Base-by-base conservation (phyloP, 1,140 invertebrate species). In the Camponotus pennsylvanicus region DNA sequence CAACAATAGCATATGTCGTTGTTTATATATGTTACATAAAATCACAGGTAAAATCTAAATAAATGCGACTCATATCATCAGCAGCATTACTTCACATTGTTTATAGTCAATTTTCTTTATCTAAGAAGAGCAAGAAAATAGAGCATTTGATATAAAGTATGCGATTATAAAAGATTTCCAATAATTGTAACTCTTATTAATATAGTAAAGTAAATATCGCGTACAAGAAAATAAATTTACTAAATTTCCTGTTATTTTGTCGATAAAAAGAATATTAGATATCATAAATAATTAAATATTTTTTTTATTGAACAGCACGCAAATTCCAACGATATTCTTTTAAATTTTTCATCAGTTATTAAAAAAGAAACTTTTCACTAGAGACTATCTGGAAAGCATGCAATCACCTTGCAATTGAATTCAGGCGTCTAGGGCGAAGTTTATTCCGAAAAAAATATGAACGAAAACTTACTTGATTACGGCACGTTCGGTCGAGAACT, bases 381-480 rank as follows among this genome's bases (percentile, higher is more conserved):
- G 27, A 32, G 52, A 61, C 37, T 71, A 82, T 70, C 11, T 37
- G 21, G 1, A 45, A 34, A 49, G 70, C 78, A 21, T 9, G 37
- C 78, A 71, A 82, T 82, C 55, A 82, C 55, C 52, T 37, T 21
- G 42, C 79, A 32, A 63, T 75, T 73, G 55, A 83, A 83, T 75
- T 75, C 55, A n/a, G 34, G 32, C 71, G 42, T 27, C 40, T 75
- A 13, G 40, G 34, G 15, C 27, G 3, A 73, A 73, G 67, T 75
- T 73, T 57, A 83, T 75, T 45, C 37, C 27, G 37, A 83, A 82
- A 71, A 80, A 83, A 83, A 73, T 45, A 61, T 7, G 69, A 75
- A 73, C 55, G n/a, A 42, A 61, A 83, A 83, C 55, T 75, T 75
- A 83, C 8, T 73, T 83, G 69, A 83, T 73, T 83, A 75, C n/a